phyloP scores from a whole-genome alignment of 2,888 invertebrate genomes.

The Tiliacea citrago region DNA sequence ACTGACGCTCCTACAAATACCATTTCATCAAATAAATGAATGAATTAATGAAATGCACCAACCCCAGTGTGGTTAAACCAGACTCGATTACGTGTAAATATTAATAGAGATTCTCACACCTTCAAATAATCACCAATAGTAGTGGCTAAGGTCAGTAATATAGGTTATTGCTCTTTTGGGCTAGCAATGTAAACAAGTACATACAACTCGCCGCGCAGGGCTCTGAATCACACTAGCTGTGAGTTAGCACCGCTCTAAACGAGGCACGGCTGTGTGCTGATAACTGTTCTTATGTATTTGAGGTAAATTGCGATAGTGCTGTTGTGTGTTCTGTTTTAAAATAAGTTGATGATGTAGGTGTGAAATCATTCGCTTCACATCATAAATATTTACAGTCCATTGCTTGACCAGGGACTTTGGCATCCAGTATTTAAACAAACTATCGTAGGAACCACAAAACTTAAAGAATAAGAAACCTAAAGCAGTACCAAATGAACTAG shows the following conservation, averaged over 20 bases:
- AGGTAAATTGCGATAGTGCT: conserved; percentile 44
- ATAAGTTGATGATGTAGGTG: conserved; percentile 2
- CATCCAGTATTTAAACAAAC: no score
- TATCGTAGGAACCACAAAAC: not conserved
- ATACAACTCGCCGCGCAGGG: conserved; percentile 22
- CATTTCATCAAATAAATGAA: not conserved
- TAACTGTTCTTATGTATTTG: conserved; percentile 35
- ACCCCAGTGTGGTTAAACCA: no score
- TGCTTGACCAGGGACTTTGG: not conserved
- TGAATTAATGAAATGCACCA: no score
- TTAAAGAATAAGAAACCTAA: not conserved
- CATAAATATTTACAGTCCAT: not conserved
- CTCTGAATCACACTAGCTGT: conserved; percentile 55
- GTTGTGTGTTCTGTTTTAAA: not conserved
- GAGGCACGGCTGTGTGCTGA: conserved; percentile 26
- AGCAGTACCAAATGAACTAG: not conserved
- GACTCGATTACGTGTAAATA: no score
- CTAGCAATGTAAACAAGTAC: conserved; percentile 57
- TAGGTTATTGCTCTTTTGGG: conserved; percentile 70
- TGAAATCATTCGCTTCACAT: not conserved
- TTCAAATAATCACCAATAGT: conserved; percentile 37
- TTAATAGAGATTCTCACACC: not conserved
- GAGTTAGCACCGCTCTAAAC: conserved; percentile 56
- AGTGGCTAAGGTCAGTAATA: conserved; percentile 68
- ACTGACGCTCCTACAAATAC: no score